A percentile compares a stretch with the other conserved stretches of the same genome.
These are phyloP conservation scores for Microcebus lehilahytsara DNA, from an alignment of 2,113 vertebrate species.

Conservation along the genomic window DNA sequence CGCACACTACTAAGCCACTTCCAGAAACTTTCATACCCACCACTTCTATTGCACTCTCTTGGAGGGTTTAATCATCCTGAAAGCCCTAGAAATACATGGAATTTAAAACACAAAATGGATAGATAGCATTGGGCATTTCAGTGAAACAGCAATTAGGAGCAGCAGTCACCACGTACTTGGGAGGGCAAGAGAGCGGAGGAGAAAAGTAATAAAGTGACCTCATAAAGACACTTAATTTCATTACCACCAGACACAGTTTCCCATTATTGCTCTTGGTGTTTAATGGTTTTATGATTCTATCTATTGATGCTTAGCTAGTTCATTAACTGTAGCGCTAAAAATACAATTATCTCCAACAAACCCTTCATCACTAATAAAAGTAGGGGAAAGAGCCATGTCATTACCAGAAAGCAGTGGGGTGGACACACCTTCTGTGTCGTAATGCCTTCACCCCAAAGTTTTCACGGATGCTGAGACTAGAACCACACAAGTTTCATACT, in stretches of 20 bases:
- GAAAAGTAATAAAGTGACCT: constrained; percentile 61
- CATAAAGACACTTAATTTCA: constrained; percentile 67
- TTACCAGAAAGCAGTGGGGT: constrained; percentile 59
- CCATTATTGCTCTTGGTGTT: constrained; percentile 73
- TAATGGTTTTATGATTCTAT: constrained; percentile 76
- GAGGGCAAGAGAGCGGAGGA: constrained; percentile 59
- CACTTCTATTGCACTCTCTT: background rate
- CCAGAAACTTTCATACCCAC: background rate
- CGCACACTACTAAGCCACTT: background rate
- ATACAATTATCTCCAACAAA: constrained; percentile 78
- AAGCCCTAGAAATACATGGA: constrained; percentile 66
- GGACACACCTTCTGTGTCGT: background rate
- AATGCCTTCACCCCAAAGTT: constrained; percentile 27
- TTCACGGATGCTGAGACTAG: background rate
- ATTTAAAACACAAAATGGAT: constrained; percentile 69
- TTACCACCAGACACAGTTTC: constrained; percentile 71
- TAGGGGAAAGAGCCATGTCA: background rate
- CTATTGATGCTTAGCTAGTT: constrained; percentile 77
- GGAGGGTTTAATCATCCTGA: constrained; percentile 62
- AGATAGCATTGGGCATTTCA: constrained; percentile 61
- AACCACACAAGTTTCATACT: background rate
- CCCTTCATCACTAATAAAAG: constrained; percentile 70
- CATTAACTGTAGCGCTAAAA: constrained; percentile 79
- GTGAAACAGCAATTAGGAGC: constrained; percentile 73
- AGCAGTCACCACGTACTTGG: constrained; percentile 52